Conservation (phyloP, 2,797 vertebrate genomes). For the Syngnathus rostellatus region DNA sequence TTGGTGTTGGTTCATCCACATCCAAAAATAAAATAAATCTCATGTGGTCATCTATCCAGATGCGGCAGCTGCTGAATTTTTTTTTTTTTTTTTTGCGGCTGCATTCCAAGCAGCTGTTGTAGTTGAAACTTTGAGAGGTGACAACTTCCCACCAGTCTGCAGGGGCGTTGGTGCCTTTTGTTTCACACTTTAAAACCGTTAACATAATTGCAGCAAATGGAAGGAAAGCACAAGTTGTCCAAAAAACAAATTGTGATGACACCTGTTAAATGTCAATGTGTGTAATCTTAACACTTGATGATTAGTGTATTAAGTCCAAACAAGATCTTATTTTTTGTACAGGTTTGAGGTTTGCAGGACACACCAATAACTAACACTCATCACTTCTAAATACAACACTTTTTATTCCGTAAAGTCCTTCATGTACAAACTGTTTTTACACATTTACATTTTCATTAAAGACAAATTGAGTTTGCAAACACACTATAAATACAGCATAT, state of each 20-base stretch:
- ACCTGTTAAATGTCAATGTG: not conserved
- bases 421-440: conserved; percentile 57
- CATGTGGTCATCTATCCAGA: conserved; percentile 25
- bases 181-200: conserved; percentile 10
- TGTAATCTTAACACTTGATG: not conserved
- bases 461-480: conserved; percentile 31
- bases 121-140: not conserved
- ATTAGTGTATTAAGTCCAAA: not conserved
- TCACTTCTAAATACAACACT: conserved; percentile 34
- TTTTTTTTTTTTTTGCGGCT: not conserved
- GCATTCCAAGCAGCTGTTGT: conserved; percentile 26
- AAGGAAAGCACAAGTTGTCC: not conserved
- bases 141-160: conserved; percentile 14
- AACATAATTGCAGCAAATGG: not conserved
- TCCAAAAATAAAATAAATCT: conserved; percentile 3
- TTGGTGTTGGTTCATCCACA: conserved; percentile 6
- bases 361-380: conserved; percentile 11
- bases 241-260: not conserved
- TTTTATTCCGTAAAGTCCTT: conserved; percentile 39
- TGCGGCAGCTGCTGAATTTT: conserved; percentile 7
- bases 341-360: conserved; percentile 6
- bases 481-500: conserved; percentile 36
- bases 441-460: conserved; percentile 49
- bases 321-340: not conserved
- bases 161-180: conserved; percentile 17